Evolutionary conservation across 2,888 invertebrate genomes (phyloP), one percentile per base, ranked within the genome.

Genomic region (Pomacea canaliculata): DNA sequence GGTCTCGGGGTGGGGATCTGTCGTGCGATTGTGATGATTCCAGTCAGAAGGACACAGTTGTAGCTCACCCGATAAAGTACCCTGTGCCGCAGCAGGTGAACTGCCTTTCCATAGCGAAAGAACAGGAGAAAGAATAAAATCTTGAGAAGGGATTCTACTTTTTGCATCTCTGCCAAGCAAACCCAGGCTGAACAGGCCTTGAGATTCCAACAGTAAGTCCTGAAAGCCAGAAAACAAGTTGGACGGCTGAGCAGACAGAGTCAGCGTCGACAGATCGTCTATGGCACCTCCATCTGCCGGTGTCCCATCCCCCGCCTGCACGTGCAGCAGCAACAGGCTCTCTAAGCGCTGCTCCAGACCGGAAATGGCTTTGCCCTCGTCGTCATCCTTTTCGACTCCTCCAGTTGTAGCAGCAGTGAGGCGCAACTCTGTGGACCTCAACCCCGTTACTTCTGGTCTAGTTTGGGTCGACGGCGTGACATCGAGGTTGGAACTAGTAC

Each of bases 141-240:
- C 51, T 13, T 56, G 12, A 13, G 51, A 56, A 1, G 16, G 10
- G 16, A 10, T 56, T 16, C 51, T 56, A 4, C 7, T 16, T 10
- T 2, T 7, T 10, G 16, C 12, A 56, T 56, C 51, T 56, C 2
- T 56, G 10, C 51, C 8, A 16, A 8, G 16, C 51, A 16, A 13
- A 8, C 10, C 51, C 7, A 56, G 51, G 16, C 51, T 2, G 23
- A 67, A 12, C 10, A 37, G 5, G 59, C 59, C 65, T 19, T 73
- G 65, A 1, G 73, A 51, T 23, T 73, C 73, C 59, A 73, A 67
- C 37, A 67, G 12, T 8, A 73, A 59, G 56, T 65, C 67, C n/a
- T 73, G 66, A 59, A 73, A 59, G 1, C 67, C 73, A 1, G 73
- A 73, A 27, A 73, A 73, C 56, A 73, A 46, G 56, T 51, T 27